Evolutionary conservation across 2,113 vertebrate genomes (phyloP).

Genomic region (Tragelaphus strepsiceros): DNA sequence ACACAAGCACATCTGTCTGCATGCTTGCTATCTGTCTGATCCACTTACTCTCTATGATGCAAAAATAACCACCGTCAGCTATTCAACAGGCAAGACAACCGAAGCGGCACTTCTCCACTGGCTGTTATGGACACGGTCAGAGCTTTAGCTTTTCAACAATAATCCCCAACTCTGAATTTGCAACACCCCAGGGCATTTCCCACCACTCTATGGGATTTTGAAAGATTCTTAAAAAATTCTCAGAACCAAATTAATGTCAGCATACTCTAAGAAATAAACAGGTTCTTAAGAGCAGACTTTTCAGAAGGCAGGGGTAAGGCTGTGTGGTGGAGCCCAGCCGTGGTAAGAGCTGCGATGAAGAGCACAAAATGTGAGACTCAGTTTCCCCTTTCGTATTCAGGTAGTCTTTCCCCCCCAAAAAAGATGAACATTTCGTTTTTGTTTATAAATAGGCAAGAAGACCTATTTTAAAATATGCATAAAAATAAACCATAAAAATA

Average conservation of each 20-base stretch:
- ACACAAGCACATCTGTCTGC: constrained; percentile 51
- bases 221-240: constrained; percentile 54
- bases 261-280: constrained; percentile 53
- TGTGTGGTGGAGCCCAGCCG: neutral
- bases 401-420: neutral
- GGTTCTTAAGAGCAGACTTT: neutral
- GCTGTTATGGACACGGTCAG: constrained; percentile 19
- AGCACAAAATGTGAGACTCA: neutral
- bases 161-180: constrained; percentile 55
- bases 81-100: neutral
- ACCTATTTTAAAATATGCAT: neutral
- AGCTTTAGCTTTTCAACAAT: constrained; percentile 45
- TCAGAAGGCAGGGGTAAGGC: neutral
- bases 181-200: constrained; percentile 34
- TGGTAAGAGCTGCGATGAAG: neutral
- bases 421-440: neutral
- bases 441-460: neutral
- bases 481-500: neutral
- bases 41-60: constrained; percentile 30
- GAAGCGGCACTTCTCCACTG: neutral
- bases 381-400: neutral
- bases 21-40: neutral
- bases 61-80: constrained; percentile 19
- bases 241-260: constrained; percentile 60
- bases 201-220: constrained; percentile 46